Conservation (phyloP, 2,797 vertebrate species). For the Pangasius mekongensis region DNA sequence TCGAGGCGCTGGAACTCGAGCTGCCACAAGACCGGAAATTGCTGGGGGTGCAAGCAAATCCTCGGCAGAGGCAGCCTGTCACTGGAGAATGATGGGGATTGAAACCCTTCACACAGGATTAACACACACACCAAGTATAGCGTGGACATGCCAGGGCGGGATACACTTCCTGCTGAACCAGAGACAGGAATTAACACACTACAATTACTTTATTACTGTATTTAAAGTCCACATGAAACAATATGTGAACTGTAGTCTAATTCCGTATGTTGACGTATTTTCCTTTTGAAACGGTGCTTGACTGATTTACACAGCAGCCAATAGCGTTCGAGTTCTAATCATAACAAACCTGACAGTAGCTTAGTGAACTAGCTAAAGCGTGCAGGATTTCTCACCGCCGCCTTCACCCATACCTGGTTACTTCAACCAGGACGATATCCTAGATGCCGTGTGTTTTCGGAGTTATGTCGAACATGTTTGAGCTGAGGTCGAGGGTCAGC, state of each 20-base stretch:
- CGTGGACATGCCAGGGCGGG: conserved; percentile 68
- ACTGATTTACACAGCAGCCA: neutral
- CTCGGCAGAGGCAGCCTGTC: conserved; percentile 77
- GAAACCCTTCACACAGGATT: conserved; percentile 86
- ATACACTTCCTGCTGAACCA: conserved; percentile 45
- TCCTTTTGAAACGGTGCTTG: neutral
- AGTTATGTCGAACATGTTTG: neutral
- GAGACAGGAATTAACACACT: neutral
- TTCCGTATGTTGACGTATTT: neutral
- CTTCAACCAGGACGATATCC: neutral
- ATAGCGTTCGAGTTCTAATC: neutral
- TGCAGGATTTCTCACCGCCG: neutral
- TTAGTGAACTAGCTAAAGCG: neutral
- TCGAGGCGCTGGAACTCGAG: conserved; percentile 74
- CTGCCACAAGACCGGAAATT: conserved; percentile 92
- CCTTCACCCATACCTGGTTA: neutral
- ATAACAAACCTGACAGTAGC: neutral
- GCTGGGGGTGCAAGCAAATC: conserved; percentile 82
- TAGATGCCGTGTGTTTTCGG: neutral
- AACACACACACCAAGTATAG: conserved; percentile 80
- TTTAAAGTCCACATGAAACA: conserved; percentile 1
- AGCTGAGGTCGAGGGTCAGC: neutral
- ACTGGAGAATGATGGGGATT: conserved; percentile 80
- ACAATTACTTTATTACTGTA: neutral
- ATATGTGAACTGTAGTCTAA: neutral